Conservation (phyloP, 2,113 vertebrate species). For the Scartelaos histophorus region DNA sequence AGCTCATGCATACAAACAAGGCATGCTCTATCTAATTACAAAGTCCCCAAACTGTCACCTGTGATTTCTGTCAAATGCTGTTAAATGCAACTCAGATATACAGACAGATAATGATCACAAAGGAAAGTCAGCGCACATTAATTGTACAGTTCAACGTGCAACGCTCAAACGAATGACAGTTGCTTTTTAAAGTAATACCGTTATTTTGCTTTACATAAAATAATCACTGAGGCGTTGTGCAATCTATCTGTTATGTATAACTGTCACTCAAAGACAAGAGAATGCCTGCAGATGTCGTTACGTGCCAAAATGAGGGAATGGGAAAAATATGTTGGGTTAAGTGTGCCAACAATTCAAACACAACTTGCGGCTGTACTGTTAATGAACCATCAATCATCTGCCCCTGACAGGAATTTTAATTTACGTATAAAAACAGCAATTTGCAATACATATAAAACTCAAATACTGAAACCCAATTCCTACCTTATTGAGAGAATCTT, state of each 20-base stretch:
- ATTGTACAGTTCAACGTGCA: neutral
- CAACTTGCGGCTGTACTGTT: neutral
- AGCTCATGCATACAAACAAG: too few species aligned
- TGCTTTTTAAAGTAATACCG: neutral
- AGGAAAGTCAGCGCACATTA: neutral
- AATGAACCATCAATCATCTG: slow-evolving; percentile 10
- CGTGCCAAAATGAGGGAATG: slow-evolving; percentile 12
- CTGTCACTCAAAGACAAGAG: slow-evolving; percentile 18
- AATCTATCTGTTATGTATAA: slow-evolving; percentile 13
- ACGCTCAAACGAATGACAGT: neutral
- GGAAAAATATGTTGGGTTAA: slow-evolving; percentile 14
- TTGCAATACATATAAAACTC: neutral
- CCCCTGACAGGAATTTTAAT: neutral
- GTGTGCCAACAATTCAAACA: slow-evolving; percentile 10
- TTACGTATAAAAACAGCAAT: neutral
- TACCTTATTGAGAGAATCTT: slow-evolving; percentile 75
- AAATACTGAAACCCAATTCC: neutral
- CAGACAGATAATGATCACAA: too few species aligned
- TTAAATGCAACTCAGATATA: neutral
- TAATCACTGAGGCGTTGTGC: neutral
- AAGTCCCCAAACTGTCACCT: neutral
- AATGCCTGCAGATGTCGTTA: slow-evolving; percentile 31
- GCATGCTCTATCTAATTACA: neutral
- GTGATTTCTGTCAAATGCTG: neutral
- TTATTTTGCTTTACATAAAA: neutral